phyloP scores from a whole-genome alignment of 2,797 vertebrate genomes.

The Crocodylus rhombifer region DNA sequence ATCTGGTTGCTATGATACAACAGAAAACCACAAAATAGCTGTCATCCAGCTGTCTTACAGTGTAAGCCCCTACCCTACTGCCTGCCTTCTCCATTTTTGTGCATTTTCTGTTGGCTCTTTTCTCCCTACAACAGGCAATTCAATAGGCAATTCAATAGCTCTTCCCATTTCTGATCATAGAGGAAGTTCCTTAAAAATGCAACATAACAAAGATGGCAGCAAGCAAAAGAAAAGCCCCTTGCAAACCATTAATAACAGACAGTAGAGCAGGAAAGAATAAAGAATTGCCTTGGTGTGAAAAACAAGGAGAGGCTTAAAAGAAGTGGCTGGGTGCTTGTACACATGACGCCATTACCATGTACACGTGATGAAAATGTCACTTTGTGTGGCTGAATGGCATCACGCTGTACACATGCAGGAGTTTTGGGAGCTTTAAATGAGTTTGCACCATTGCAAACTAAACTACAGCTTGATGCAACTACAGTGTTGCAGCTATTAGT shows the following conservation, averaged over 20 bases:
- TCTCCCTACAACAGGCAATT: background rate
- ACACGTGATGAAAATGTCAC: too few species aligned
- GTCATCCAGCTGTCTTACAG: background rate
- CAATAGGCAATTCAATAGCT: fast-evolving
- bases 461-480: too few species aligned
- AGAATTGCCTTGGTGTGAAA: background rate
- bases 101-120: background rate
- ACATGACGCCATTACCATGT: too few species aligned
- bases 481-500: too few species aligned
- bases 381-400: too few species aligned
- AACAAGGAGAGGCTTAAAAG: background rate
- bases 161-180: background rate
- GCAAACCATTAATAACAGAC: background rate
- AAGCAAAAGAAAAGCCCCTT: background rate
- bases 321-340: too few species aligned
- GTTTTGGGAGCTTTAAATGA: too few species aligned
- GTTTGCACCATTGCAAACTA: too few species aligned
- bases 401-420: too few species aligned
- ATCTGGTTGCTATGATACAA: constrained; percentile 35
- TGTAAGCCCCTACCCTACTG: background rate
- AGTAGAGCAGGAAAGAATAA: background rate
- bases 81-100: background rate
- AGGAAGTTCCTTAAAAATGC: background rate
- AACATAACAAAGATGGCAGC: background rate
- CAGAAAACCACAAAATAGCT: background rate